Evolutionary conservation across 1,140 invertebrate genomes (phyloP).

Genomic region (Chrysomallon squamiferum): DNA sequence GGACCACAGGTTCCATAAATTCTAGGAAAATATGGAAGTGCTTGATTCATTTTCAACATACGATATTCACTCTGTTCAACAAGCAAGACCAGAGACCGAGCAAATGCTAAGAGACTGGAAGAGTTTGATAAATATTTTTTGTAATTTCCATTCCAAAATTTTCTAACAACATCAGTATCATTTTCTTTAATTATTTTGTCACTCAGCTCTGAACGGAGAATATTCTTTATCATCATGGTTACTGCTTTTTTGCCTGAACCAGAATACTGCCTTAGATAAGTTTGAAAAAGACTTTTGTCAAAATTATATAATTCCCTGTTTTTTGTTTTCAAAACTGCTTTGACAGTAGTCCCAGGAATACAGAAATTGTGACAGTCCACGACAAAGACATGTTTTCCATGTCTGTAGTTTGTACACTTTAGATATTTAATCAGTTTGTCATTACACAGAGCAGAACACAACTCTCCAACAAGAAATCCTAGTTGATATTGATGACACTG

Average conservation of each 20-base stretch:
- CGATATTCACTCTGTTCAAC: constrained; percentile 74
- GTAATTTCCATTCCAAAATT: constrained; percentile 27
- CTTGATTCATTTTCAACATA: constrained; percentile 68
- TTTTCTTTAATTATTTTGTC: constrained; percentile 10
- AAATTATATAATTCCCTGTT: constrained; percentile 7
- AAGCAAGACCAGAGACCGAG: constrained; percentile 70
- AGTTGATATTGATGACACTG: constrained; percentile 47
- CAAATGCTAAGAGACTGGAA: constrained; percentile 57
- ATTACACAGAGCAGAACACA: constrained; percentile 46
- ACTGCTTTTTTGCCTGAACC: background rate
- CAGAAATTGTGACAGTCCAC: constrained; percentile 30
- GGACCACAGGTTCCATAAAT: constrained; percentile 74
- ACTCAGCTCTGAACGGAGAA: constrained; percentile 12
- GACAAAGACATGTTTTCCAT: constrained; percentile 49
- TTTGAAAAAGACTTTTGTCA: background rate
- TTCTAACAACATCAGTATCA: constrained; percentile 35
- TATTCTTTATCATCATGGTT: constrained; percentile 21
- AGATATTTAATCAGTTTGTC: constrained; percentile 23
- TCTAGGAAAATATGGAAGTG: constrained; percentile 71
- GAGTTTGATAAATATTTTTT: constrained; percentile 15
- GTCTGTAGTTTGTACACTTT: constrained; percentile 43
- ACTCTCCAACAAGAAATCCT: constrained; percentile 36
- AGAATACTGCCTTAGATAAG: background rate
- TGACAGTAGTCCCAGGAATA: constrained; percentile 10
- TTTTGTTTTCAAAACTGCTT: constrained; percentile 30